phyloP scores from a whole-genome alignment of 1,140 invertebrate genomes.

The Calliopsis andreniformis region DNA sequence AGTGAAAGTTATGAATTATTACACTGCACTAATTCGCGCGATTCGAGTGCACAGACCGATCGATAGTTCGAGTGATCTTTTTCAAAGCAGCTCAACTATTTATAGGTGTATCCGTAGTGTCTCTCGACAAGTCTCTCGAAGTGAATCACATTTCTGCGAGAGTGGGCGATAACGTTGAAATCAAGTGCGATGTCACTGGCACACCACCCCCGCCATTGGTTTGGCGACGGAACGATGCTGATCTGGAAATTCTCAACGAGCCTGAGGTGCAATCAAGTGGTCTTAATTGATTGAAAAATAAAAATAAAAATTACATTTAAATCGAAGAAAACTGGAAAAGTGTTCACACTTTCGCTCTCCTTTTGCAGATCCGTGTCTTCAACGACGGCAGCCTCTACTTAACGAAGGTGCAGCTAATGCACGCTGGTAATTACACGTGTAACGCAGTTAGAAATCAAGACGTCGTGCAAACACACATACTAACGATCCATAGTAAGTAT shows the following conservation, averaged over 20 bases:
- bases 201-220: slow-evolving; percentile 87
- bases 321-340: too few relatives aligned
- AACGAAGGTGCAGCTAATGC: slow-evolving; percentile 87
- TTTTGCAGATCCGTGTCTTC: slow-evolving; percentile 84
- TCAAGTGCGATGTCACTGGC: slow-evolving; percentile 90
- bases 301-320: too few relatives aligned
- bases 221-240: slow-evolving; percentile 87
- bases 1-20: too few relatives aligned
- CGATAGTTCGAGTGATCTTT: not conserved
- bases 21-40: too few relatives aligned
- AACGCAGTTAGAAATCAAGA: slow-evolving; percentile 88
- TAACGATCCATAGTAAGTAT: slow-evolving; percentile 89
- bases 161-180: slow-evolving; percentile 90
- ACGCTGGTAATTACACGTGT: slow-evolving; percentile 92
- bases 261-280: slow-evolving; percentile 79
- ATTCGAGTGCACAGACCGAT: too few relatives aligned
- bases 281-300: slow-evolving; percentile 42
- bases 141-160: slow-evolving; percentile 86
- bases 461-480: slow-evolving; percentile 88
- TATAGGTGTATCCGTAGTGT: slow-evolving; percentile 87
- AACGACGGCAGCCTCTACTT: slow-evolving; percentile 89
- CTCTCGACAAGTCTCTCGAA: slow-evolving; percentile 88
- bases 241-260: slow-evolving; percentile 85
- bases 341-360: not conserved
- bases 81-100: not conserved